Conservation (phyloP, 2,888 invertebrate species). For the Holacanthella duospinosa region DNA sequence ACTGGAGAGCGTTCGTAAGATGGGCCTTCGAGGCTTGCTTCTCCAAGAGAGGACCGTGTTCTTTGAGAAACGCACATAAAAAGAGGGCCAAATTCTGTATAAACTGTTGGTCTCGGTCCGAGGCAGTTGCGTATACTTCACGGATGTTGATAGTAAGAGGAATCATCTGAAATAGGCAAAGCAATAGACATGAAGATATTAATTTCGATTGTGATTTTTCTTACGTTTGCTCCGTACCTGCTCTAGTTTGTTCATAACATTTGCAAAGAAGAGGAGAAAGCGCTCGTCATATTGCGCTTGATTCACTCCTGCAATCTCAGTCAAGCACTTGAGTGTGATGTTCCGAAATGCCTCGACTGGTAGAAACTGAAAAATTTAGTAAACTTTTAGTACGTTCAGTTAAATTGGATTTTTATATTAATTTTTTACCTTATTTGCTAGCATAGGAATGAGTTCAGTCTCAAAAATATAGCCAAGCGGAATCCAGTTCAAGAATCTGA, state of each 20-base stretch:
- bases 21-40: constrained; percentile 64
- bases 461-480: constrained; percentile 99
- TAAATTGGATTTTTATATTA: neutral
- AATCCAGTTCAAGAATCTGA: constrained; percentile 98
- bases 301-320: constrained; percentile 90
- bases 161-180: constrained; percentile 56
- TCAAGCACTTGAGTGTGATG: constrained; percentile 93
- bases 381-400: neutral
- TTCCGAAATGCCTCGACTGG: constrained; percentile 96
- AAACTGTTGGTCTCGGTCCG: constrained; percentile 96
- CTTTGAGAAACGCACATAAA: constrained; percentile 89
- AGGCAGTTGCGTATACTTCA: constrained; percentile 83
- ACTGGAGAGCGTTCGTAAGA: constrained; percentile 70
- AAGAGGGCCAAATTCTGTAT: constrained; percentile 97
- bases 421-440: constrained; percentile 64
- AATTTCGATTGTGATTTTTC: neutral
- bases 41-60: constrained; percentile 82
- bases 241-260: constrained; percentile 85
- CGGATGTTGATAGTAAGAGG: constrained; percentile 84
- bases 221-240: constrained; percentile 42
- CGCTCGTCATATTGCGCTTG: constrained; percentile 76
- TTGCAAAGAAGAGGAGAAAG: constrained; percentile 77
- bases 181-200: too few relatives aligned
- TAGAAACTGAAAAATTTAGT: constrained; percentile 55
- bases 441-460: constrained; percentile 86